Evolutionary conservation across 2,888 invertebrate genomes (phyloP).

Genomic region (Pandemis heparana): DNA sequence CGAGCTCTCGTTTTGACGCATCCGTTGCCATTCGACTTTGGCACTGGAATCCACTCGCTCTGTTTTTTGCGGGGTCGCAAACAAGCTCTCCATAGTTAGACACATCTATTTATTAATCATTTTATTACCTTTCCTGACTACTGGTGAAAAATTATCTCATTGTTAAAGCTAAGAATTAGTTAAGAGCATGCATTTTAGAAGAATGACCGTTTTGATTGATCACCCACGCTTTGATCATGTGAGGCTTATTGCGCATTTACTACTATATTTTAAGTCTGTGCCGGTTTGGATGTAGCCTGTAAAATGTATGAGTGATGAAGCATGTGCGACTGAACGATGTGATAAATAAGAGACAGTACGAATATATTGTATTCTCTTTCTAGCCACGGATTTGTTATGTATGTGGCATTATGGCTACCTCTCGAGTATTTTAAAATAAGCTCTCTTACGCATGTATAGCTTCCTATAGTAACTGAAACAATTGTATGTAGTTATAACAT

Average conservation of each 20-base stretch:
- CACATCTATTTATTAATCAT: conserved; percentile 57
- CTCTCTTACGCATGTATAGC: conserved; percentile 36
- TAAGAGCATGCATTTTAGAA: conserved; percentile 36
- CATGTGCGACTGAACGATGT: conserved; percentile 42
- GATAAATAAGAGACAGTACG: conserved; percentile 58
- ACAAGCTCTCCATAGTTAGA: conserved; percentile 43
- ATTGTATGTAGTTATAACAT: conserved; percentile 34
- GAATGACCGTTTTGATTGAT: conserved; percentile 46
- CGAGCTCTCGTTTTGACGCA: conserved; percentile 73
- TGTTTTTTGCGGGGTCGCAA: conserved; percentile 11
- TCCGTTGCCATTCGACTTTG: conserved; percentile 57
- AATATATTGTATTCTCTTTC: conserved; percentile 53
- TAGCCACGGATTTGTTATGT: conserved; percentile 40
- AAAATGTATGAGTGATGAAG: conserved; percentile 13
- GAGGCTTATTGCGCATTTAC: conserved; percentile 83
- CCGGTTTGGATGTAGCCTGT: not conserved
- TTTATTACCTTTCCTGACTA: conserved; percentile 51
- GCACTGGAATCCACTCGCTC: conserved; percentile 22
- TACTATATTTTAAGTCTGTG: conserved; percentile 62
- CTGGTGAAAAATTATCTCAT: conserved; percentile 55
- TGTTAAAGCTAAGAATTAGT: conserved; percentile 37
- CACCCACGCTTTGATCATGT: conserved; percentile 65
- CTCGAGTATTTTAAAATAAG: conserved; percentile 41
- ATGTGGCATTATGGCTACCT: conserved; percentile 42
- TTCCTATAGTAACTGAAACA: conserved; percentile 22